These are phyloP conservation scores for Macrostomum lignano DNA, from an alignment of 1,140 invertebrate species.

Conservation along the genomic window DNA sequence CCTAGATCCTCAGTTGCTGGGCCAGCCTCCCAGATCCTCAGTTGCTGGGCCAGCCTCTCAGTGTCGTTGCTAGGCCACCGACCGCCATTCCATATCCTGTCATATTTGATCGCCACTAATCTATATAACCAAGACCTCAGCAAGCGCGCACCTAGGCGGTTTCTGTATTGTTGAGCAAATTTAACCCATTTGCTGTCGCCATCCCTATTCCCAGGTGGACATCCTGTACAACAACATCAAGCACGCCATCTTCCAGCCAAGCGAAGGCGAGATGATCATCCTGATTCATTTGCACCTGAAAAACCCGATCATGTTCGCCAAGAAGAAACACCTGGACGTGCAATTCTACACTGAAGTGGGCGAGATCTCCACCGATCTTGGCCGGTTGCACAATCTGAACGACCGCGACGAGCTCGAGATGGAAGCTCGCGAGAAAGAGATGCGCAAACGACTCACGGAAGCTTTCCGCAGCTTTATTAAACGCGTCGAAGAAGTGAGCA, in stretches of 20 bases:
- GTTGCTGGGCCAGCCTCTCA: too few species aligned
- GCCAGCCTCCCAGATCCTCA: too few species aligned
- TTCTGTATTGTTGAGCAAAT: too few species aligned
- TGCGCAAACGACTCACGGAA: constrained; percentile 74
- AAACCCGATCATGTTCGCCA: constrained; percentile 94
- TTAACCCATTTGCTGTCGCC: too few species aligned
- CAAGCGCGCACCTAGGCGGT: too few species aligned
- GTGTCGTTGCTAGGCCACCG: too few species aligned
- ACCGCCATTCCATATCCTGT: too few species aligned
- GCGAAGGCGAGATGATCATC: constrained; percentile 98
- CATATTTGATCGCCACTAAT: too few species aligned
- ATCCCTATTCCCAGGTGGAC: too few species aligned
- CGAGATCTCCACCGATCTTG: constrained; percentile 92
- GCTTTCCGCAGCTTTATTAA: constrained; percentile 95
- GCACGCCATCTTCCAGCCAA: constrained; percentile 96
- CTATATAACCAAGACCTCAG: too few species aligned
- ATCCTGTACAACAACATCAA: constrained; percentile 98
- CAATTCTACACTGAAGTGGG: constrained; percentile 99
- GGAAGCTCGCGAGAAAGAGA: constrained; percentile 83
- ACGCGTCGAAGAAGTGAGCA: constrained; percentile 77
- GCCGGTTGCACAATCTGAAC: constrained; percentile 86
- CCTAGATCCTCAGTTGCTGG: too few species aligned
- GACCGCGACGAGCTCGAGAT: constrained; percentile 90
- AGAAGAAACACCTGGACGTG: constrained; percentile 92
- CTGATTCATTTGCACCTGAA: constrained; percentile 90